Conservation (phyloP, 1,140 invertebrate genomes). For the Drosophila pallidifrons region DNA sequence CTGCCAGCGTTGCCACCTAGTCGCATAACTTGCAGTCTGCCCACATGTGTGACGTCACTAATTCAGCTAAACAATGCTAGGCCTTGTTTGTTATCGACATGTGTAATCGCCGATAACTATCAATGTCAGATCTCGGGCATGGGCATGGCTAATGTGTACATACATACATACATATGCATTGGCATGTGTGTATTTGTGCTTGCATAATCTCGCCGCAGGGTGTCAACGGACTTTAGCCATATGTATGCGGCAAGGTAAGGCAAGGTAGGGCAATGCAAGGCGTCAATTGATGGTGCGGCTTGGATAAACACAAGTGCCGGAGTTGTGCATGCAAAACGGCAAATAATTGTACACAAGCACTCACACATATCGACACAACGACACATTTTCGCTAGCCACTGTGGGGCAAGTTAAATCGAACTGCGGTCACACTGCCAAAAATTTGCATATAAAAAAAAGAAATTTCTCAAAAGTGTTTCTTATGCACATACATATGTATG, state of each 20-base stretch:
- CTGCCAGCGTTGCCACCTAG: too few relatives aligned
- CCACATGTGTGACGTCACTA: background rate
- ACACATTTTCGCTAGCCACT: conserved; percentile 2
- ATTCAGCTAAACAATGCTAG: background rate
- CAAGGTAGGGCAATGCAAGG: conserved; percentile 5
- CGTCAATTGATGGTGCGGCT: conserved; percentile 50
- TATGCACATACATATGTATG: too few relatives aligned
- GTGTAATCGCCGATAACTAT: background rate
- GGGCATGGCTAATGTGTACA: background rate
- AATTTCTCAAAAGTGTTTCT: background rate
- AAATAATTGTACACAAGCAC: conserved; percentile 12
- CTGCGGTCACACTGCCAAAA: conserved; percentile 6
- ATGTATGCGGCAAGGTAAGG: background rate
- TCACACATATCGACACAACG: background rate
- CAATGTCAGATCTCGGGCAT: conserved; percentile 16
- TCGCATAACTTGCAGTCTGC: background rate
- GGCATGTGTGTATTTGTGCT: background rate
- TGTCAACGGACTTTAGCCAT: conserved; percentile 45
- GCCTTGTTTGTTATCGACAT: conserved; percentile 6
- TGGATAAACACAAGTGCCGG: conserved; percentile 34
- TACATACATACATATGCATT: background rate
- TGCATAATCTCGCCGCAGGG: conserved; percentile 11
- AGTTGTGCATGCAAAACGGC: conserved; percentile 21
- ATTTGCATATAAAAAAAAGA: conserved; percentile 27
- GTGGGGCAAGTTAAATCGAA: background rate